These are phyloP conservation scores for Agonum fuliginosum DNA, from an alignment of 2,888 invertebrate genomes.

Conservation along the genomic window DNA sequence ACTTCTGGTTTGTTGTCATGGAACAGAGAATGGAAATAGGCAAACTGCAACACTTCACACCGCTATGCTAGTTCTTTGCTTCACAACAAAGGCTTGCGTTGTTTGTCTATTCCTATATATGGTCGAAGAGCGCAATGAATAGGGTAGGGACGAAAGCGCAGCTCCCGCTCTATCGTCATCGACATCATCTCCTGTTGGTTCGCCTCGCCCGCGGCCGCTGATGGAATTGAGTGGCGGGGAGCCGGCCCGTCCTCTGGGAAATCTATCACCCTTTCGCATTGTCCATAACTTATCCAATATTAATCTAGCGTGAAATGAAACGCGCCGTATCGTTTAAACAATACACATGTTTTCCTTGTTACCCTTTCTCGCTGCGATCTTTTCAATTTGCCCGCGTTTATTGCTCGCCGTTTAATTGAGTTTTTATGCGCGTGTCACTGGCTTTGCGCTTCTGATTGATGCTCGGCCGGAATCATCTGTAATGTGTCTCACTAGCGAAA, in stretches of 20 bases:
- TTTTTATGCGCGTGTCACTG: slow-evolving; percentile 51
- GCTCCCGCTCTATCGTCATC: slow-evolving; percentile 31
- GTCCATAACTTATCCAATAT: slow-evolving; percentile 74
- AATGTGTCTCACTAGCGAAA: slow-evolving; percentile 4
- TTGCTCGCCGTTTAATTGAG: slow-evolving; percentile 52
- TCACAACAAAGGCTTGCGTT: no score
- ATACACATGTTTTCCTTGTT: slow-evolving; percentile 63
- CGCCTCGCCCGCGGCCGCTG: slow-evolving; percentile 59
- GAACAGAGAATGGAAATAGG: no score
- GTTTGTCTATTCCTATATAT: no score
- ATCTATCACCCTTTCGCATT: slow-evolving; percentile 73
- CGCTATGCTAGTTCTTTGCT: no score
- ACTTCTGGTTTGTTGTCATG: no score
- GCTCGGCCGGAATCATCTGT: background rate
- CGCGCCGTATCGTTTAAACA: slow-evolving; percentile 64
- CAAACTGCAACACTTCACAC: no score
- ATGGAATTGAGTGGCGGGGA: slow-evolving; percentile 51
- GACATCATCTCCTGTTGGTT: slow-evolving; percentile 59
- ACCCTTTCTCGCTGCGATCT: slow-evolving; percentile 32
- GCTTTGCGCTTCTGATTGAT: slow-evolving; percentile 34
- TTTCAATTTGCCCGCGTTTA: slow-evolving; percentile 55
- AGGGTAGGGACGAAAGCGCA: slow-evolving; percentile 55
- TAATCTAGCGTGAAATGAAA: slow-evolving; percentile 74
- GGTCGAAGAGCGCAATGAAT: background rate
- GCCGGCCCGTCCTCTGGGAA: slow-evolving; percentile 69